Evolutionary conservation across 2,113 vertebrate species (phyloP).

Genomic region (Fulmarus glacialis): DNA sequence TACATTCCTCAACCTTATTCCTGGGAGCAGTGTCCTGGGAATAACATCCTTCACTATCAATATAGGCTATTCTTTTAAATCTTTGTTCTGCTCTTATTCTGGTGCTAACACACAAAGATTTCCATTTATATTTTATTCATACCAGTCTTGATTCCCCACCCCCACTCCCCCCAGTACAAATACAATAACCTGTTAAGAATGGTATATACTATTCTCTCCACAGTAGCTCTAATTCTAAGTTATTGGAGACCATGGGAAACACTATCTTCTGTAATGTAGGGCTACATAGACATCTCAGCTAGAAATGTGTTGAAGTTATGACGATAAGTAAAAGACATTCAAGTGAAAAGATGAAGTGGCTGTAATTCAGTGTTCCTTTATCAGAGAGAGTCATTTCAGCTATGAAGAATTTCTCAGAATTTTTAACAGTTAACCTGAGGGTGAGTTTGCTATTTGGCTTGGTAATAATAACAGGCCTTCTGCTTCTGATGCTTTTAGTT

Average conservation of each 20-base stretch:
- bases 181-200: background rate
- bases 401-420: background rate
- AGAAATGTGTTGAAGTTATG: background rate
- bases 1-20: background rate
- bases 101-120: background rate
- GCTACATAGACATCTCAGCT: background rate
- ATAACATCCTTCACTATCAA: background rate
- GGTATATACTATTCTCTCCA: background rate
- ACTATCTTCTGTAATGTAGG: background rate
- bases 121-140: background rate
- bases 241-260: background rate
- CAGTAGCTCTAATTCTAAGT: background rate
- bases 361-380: background rate
- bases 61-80: background rate
- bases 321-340: background rate
- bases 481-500: background rate
- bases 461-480: background rate
- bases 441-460: background rate
- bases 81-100: background rate
- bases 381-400: background rate
- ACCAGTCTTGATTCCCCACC: background rate
- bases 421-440: background rate
- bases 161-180: background rate
- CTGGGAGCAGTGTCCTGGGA: background rate
- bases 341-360: background rate